Evolutionary conservation across 64 coral and sea anemone genomes (phyloP), one percentile per base, ranked within the genome.

Genomic region (Montipora efflorescens): DNA sequence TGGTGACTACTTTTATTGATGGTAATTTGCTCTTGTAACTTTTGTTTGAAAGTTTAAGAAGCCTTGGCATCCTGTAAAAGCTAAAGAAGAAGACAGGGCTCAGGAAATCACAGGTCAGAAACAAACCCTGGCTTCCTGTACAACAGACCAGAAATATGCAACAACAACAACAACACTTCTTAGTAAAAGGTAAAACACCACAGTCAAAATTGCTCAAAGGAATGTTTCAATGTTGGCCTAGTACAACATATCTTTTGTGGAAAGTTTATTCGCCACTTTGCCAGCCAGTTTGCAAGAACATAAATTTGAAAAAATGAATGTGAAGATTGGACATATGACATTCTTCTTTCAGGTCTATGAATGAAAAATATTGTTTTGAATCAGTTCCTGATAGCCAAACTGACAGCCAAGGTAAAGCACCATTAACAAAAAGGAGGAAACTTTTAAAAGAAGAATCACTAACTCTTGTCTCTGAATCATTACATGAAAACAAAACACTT

Each of bases 391-490:
- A 71, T 13, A 85, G 64, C 47, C 66, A 85, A n/a, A 71, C 14
- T 47, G 62, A 49, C 16, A 78, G 7, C 46, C 76, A 78, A 78
- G 47, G 15, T 3, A 48, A 47, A 50, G 28, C n/a, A 19, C 66
- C 82, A 10, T 70, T 59, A 70, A 46, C 45, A 20, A 85, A 85
- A 44, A 69, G 66, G 66, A 85, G 82, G 47, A 85, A 71, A 71
- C 6, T 85, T 21, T 2, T 70, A 25, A 25, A 69, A 11, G 7
- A 15, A 49, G 76, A 78, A 78, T 19, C 25, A 48, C 14, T 8
- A 57, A 11, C 3, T 14, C 12, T 71, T 64, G 61, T 71, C 4
- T n/a, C 62, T n/a, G 82, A 85, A 47, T 85, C 82, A 71, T n/a
- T 85, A 47, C 45, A 85, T 71, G 45, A 5, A 70, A 85, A 49